These are phyloP conservation scores for Petrolisthes manimaculis DNA, from an alignment of 2,888 invertebrate species.

Conservation along the genomic window DNA sequence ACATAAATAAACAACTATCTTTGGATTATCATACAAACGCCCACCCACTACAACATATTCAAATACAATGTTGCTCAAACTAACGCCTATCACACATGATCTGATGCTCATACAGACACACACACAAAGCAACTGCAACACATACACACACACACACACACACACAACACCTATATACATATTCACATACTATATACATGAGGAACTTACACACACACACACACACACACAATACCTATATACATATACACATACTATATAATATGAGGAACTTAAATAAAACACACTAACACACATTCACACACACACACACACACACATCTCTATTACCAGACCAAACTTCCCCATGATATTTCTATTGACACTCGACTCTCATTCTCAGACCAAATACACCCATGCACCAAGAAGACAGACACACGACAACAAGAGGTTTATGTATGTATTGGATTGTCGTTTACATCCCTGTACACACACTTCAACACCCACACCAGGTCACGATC, in stretches of 20 bases:
- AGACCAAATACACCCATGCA: background rate
- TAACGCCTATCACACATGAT: too few relatives aligned
- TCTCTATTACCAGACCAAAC: slow-evolving; percentile 5
- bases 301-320: slow-evolving; percentile 29
- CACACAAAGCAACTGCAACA: too few relatives aligned
- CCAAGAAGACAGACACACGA: slow-evolving; percentile 16
- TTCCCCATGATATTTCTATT: background rate
- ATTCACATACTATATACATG: too few relatives aligned
- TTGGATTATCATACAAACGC: background rate
- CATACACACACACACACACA: background rate
- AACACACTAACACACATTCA: background rate
- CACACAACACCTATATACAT: background rate
- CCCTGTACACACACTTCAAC: too few relatives aligned
- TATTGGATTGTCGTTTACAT: too few relatives aligned
- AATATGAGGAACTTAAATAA: background rate
- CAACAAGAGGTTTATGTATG: background rate
- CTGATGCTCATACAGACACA: too few relatives aligned
- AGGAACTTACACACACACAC: background rate
- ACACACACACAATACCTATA: background rate
- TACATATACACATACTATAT: background rate
- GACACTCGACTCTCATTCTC: background rate
- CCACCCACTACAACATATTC: background rate
- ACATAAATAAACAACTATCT: background rate
- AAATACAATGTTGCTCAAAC: too few relatives aligned
- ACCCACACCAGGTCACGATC: too few relatives aligned